Base-by-base conservation (phyloP, 2,797 vertebrate genomes). In the Myotis myotis region DNA sequence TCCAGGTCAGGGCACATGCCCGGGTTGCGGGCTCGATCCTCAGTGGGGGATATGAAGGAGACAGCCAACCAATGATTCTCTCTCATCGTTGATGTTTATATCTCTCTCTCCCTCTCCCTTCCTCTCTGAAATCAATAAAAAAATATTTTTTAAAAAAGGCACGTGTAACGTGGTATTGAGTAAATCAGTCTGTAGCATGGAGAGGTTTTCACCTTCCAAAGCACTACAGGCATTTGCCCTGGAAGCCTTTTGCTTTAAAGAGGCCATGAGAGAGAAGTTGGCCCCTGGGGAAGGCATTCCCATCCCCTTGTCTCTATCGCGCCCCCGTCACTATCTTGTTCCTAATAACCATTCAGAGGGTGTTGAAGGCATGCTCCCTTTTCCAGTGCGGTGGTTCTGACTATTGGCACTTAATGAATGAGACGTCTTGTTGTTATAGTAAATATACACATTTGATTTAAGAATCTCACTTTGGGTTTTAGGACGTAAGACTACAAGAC, bases 211-310 rank as follows among this genome's bases (percentile, higher is more conserved):
- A 79, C 78, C 88, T 92, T 92, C 88, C 83, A 62, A 84, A 95
- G 30, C 57, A 82, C 93, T 75, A 49, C 16, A 83, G 30, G 33
- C 64, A 85, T 89, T 96, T 90, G 60, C 30, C 66, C 3, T 89
- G 96, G 94, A 91, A 96, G 55, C 78, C 64, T 95, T 60, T 96
- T 81, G 44, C 82, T 88, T 96, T 94, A 94, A 93, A 83, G 30
- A 94, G 33, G 75, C n/a, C 89, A 4, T 91, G 80, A 91, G 88
- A 89, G 51, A 90, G 64, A 91, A 91, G 80, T 47, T 47, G 47
- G 64, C 23, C 53, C 79, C 86, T 8, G 25, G 71, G 49, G 88
- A 23, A 72, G 71, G 22, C 30, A 75, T 89, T 79, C 66, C 33
- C 53, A 38, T 9, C 8, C 57, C 68, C 80, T 47, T 66, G 38